phyloP scores from a whole-genome alignment of 2,113 vertebrate genomes.

The Scalopus aquaticus region DNA sequence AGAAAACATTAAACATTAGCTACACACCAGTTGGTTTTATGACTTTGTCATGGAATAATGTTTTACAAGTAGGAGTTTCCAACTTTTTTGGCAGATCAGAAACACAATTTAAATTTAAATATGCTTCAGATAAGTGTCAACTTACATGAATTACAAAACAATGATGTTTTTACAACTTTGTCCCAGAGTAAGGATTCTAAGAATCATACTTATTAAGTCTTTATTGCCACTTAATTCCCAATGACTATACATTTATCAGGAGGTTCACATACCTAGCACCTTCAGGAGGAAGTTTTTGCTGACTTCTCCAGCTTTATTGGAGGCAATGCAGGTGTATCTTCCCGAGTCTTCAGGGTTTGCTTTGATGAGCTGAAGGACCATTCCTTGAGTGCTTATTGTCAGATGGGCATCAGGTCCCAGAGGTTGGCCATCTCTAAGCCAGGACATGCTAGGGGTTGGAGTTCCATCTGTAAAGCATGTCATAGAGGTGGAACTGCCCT shows the following conservation, averaged over 20 bases:
- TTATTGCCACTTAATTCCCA: not conserved
- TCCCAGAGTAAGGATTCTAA: not conserved
- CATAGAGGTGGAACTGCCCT: conserved; percentile 86
- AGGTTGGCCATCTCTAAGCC: conserved; percentile 88
- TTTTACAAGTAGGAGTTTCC: not conserved
- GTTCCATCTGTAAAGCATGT: conserved; percentile 90
- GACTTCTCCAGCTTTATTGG: conserved; percentile 91
- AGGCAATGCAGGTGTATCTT: conserved; percentile 91
- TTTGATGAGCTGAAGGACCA: conserved; percentile 87
- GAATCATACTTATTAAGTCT: not conserved
- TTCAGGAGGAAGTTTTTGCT: conserved; percentile 92
- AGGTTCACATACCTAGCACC: conserved; percentile 90
- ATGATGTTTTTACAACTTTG: not conserved
- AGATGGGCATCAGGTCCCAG: conserved; percentile 79
- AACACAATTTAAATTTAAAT: conserved; percentile 10
- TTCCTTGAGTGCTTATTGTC: conserved; percentile 85
- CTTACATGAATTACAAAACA: not conserved
- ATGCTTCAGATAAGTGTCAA: not conserved
- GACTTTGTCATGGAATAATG: not conserved
- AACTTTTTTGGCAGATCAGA: conserved; percentile 10
- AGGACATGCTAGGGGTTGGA: conserved; percentile 90
- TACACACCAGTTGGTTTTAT: not conserved
- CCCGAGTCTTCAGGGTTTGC: conserved; percentile 86
- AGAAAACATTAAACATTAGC: not conserved
- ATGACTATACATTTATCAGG: not conserved